These are phyloP conservation scores for Agonopterix heracliana DNA, from an alignment of 2,888 invertebrate genomes.

Conservation along the genomic window DNA sequence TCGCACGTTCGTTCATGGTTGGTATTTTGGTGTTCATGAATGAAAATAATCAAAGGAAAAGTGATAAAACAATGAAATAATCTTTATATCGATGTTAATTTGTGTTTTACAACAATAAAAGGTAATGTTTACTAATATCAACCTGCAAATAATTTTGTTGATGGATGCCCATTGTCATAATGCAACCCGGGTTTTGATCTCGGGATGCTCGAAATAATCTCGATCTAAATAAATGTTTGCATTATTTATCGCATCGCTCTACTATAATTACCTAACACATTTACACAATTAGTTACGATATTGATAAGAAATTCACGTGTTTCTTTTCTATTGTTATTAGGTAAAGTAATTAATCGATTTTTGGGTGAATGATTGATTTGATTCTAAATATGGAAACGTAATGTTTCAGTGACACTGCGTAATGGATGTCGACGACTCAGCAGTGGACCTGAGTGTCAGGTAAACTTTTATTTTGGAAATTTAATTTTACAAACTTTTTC, in stretches of 20 bases:
- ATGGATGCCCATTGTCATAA: conserved; percentile 4
- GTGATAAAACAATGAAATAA: too few relatives aligned
- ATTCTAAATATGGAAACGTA: conserved; percentile 19
- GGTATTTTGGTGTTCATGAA: background rate
- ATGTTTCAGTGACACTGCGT: conserved; percentile 29
- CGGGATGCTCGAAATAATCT: conserved; percentile 11
- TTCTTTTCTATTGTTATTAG: background rate
- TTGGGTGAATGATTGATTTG: conserved; percentile 20
- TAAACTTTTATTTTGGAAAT: conserved; percentile 40
- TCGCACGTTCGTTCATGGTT: conserved; percentile 5
- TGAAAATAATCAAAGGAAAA: background rate
- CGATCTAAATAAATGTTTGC: conserved; percentile 20
- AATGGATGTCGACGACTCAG: conserved; percentile 94
- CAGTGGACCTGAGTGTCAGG: conserved; percentile 92
- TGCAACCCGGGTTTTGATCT: conserved; percentile 3
- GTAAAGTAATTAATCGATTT: conserved; percentile 27
- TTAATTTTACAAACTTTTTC: too few relatives aligned
- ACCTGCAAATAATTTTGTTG: background rate
- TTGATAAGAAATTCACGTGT: conserved; percentile 5
- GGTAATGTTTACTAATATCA: too few relatives aligned
- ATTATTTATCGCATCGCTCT: conserved; percentile 12
- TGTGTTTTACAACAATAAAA: too few relatives aligned
- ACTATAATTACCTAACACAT: conserved; percentile 9
- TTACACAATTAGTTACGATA: background rate
- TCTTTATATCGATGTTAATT: background rate